Evolutionary conservation across 2,888 invertebrate species (phyloP).

Genomic region (Nasonia oneida): DNA sequence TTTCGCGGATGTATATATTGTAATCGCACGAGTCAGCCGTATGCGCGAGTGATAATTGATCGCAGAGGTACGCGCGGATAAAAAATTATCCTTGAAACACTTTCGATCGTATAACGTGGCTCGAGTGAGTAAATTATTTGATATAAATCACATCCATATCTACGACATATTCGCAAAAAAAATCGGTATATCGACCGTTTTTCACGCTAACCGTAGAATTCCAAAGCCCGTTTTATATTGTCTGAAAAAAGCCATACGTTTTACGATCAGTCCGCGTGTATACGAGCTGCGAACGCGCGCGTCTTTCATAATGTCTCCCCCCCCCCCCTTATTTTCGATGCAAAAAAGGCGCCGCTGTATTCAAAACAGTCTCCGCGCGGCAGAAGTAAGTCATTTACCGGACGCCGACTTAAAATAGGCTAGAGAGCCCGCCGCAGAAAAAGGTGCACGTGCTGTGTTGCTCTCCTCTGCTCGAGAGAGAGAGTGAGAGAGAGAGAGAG

Average conservation of each 20-base stretch:
- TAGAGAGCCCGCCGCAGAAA: not conserved
- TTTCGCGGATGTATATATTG: not conserved
- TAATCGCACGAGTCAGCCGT: not conserved
- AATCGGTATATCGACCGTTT: not conserved
- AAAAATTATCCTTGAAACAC: slow-evolving; percentile 14
- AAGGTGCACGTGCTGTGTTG: not conserved
- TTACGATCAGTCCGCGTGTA: not conserved
- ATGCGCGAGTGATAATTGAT: not conserved
- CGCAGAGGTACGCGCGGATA: not conserved
- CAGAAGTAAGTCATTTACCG: slow-evolving; percentile 32
- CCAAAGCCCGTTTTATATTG: not conserved
- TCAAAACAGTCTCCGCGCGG: not conserved
- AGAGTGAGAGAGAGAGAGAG: not conserved
- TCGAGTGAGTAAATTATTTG: not conserved
- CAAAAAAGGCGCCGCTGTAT: not conserved
- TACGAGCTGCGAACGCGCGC: not conserved
- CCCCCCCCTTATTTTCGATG: not conserved
- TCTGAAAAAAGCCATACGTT: not conserved
- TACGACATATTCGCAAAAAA: not conserved
- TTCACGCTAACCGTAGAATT: not conserved
- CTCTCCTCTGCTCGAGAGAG: not conserved
- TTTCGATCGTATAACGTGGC: not conserved
- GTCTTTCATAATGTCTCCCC: not conserved
- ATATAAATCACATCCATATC: not conserved
- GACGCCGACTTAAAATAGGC: slow-evolving; percentile 38